Percentiles rank a stretch among this genome's conserved stretches.
phyloP scores from a whole-genome alignment of 2,113 vertebrate species.

The Saguinus midas region DNA sequence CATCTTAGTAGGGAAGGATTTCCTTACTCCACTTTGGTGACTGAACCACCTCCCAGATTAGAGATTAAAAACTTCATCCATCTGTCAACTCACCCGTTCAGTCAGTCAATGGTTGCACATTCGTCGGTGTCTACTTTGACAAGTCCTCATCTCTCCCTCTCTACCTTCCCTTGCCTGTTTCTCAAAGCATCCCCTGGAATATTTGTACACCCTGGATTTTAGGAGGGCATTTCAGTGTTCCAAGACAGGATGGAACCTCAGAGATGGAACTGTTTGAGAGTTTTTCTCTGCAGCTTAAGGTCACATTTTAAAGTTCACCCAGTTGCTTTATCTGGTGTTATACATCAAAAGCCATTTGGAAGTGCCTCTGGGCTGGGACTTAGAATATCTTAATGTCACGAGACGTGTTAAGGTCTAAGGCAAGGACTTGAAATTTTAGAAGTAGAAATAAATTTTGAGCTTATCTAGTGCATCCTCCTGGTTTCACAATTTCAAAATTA shows the following conservation, averaged over 20 bases:
- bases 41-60: not conserved
- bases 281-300: not conserved
- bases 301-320: not conserved
- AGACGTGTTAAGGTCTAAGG: not conserved
- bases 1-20: not conserved
- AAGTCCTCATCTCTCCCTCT: not conserved
- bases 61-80: not conserved
- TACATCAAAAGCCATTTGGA: not conserved
- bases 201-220: not conserved
- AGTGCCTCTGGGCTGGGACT: not conserved
- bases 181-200: not conserved
- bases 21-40: not conserved
- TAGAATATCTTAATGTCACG: not conserved
- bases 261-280: not conserved
- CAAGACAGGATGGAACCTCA: not conserved
- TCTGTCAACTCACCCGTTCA: not conserved
- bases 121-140: rapidly evolving
- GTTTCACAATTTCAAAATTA: not conserved
- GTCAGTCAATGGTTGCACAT: not conserved
- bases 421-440: not conserved
- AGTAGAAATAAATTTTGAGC: not conserved
- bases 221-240: not conserved
- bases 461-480: not conserved
- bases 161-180: not conserved
- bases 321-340: not conserved